Evolutionary conservation across 2,797 vertebrate species (phyloP).

Genomic region (Etheostoma nigrum): DNA sequence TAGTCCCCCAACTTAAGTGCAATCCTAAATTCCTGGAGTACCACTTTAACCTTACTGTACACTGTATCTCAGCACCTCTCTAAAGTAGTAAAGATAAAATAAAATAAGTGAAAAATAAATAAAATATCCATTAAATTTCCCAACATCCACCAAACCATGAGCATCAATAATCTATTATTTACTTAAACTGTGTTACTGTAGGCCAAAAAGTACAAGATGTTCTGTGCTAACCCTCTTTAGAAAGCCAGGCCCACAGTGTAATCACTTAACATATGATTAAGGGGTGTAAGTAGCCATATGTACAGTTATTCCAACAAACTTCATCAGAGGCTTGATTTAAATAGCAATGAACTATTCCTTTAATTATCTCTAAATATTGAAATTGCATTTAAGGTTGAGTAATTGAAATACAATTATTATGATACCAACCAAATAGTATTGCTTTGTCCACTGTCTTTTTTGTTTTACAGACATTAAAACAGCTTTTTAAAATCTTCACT

Average conservation of each 20-base stretch:
- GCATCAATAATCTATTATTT: conserved; percentile 5
- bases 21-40: neutral
- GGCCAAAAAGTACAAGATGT: neutral
- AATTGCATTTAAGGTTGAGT: neutral
- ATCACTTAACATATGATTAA: neutral
- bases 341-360: neutral
- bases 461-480: neutral
- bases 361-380: neutral
- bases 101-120: conserved; percentile 1
- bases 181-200: conserved; percentile 1
- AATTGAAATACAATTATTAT: neutral
- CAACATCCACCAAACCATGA: neutral
- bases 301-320: neutral
- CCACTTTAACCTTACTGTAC: neutral
- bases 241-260: neutral
- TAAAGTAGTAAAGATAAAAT: neutral
- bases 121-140: neutral
- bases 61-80: too few relatives aligned
- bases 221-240: neutral
- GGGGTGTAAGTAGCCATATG: neutral
- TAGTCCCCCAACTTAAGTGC: neutral
- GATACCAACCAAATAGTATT: neutral
- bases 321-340: neutral
- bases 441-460: neutral
- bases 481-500: neutral